Evolutionary conservation across 2,113 vertebrate genomes (phyloP).

Genomic region (Onychorhynchus coronatus): DNA sequence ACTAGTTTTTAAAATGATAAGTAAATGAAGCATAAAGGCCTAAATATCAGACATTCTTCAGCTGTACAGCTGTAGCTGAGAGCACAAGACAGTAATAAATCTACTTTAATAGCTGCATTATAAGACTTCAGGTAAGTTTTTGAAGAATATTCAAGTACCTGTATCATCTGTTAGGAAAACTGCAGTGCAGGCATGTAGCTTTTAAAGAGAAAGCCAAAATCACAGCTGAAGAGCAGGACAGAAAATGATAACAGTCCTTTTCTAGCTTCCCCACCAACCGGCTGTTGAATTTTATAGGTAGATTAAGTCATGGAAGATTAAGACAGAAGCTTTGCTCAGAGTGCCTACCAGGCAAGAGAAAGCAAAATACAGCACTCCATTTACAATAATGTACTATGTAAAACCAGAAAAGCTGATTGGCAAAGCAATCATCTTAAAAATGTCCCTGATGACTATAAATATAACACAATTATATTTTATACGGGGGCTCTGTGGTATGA

Average conservation of each 20-base stretch:
- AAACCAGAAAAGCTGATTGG: constrained; percentile 66
- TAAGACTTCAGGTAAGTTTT: background rate
- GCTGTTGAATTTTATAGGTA: constrained; percentile 60
- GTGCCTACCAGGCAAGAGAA: constrained; percentile 45
- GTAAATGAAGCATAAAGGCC: background rate
- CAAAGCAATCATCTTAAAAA: constrained; percentile 69
- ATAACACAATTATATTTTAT: constrained; percentile 59
- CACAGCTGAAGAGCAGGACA: constrained; percentile 6
- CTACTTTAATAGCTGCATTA: background rate
- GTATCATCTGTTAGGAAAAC: constrained; percentile 65
- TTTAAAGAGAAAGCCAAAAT: constrained; percentile 37
- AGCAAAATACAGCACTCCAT: constrained; percentile 40
- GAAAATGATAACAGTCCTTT: constrained; percentile 37
- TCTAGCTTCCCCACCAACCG: constrained; percentile 38
- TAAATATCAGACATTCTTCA: background rate
- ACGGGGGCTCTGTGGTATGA: constrained; percentile 8
- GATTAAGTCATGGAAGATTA: constrained; percentile 75
- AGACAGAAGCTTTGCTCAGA: constrained; percentile 55
- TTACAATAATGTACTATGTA: constrained; percentile 48
- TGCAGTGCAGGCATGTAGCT: constrained; percentile 13
- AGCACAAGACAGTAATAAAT: constrained; percentile 10
- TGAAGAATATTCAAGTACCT: constrained; percentile 43
- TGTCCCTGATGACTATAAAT: constrained; percentile 59
- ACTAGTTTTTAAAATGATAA: background rate
- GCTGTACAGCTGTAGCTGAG: background rate